Base-by-base conservation (phyloP, 2,888 invertebrate species). In the Meta bourneti region DNA sequence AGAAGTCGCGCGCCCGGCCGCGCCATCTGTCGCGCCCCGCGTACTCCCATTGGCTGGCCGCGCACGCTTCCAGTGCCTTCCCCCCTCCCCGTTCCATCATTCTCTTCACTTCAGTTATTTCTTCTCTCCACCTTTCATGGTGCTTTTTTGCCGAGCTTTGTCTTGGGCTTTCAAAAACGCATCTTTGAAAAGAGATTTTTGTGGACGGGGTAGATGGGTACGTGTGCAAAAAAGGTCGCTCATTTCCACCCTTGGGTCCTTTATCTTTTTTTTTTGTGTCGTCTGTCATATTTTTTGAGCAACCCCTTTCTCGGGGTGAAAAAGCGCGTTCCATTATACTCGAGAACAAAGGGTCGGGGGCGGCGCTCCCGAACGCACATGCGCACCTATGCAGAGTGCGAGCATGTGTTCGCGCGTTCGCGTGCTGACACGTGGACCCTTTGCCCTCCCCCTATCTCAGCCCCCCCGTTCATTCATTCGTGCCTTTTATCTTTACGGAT, bases 11-110 rank as follows among this genome's bases (percentile, higher is more conserved):
- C 87, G 83, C 71, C 81, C 49, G 19, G 78, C 20, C n/a, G 51
- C 48, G 81, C 88, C 88, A 88, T 88, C 88, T 88, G 88, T 87
- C 72, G 87, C 54, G 13, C 19, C 49, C 78, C 61, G 19, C 85
- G 77, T 49, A 78, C 69, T 86, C 52, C 48, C 49, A 86, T 86
- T 86, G 78, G 85, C 13, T 9, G 34, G 20, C 19, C 85, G 85
- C 77, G 71, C 81, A 71, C 81, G 70, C 81, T 71, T 7, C 19
- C 7, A 51, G 19, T 48, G 51, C 20, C 75, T 19, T 34, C 75
- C 75, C 49, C 16, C 75, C 19, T 19, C 61, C 61, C 19, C 69
- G 11, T 20, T 61, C 84, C 54, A 54, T 54, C 61, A 48, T 86
- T 74, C 69, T 48, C 79, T 72, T 79, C 86, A 84, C 79, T 79